phyloP scores from a whole-genome alignment of 2,797 vertebrate genomes.

The Pangasius mekongensis region DNA sequence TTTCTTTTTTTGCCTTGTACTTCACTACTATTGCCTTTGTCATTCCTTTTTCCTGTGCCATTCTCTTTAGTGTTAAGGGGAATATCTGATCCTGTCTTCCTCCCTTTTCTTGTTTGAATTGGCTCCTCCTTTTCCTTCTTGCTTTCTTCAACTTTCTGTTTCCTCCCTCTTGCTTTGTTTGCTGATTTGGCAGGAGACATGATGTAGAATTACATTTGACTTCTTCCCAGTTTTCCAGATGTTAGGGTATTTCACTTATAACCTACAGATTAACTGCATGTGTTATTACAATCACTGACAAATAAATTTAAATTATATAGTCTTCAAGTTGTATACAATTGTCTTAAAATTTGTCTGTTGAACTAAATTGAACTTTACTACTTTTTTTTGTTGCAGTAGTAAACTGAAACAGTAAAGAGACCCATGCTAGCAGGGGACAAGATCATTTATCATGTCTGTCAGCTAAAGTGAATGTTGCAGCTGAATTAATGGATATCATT shows the following conservation, averaged over 20 bases:
- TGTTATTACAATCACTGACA: not conserved
- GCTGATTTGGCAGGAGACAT: slow-evolving; percentile 68
- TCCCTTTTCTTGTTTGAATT: slow-evolving; percentile 53
- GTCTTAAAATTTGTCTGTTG: not conserved
- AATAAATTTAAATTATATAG: not conserved
- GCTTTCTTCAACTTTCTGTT: slow-evolving; percentile 53
- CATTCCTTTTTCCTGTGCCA: slow-evolving; percentile 33
- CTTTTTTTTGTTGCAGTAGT: slow-evolving; percentile 4
- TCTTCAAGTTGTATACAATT: not conserved
- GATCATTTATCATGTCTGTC: slow-evolving; percentile 54
- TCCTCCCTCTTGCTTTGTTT: slow-evolving; percentile 51
- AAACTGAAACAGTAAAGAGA: slow-evolving; percentile 25
- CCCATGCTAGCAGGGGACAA: slow-evolving; percentile 33
- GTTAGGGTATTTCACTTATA: slow-evolving; percentile 50
- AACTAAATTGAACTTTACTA: not conserved
- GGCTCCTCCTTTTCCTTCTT: slow-evolving; percentile 54
- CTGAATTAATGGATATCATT: slow-evolving; percentile 58
- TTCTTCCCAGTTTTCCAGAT: slow-evolving; percentile 23
- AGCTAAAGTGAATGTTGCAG: slow-evolving; percentile 58
- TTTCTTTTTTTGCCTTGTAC: slow-evolving; percentile 44
- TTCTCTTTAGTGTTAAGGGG: slow-evolving; percentile 46
- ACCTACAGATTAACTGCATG: slow-evolving; percentile 43
- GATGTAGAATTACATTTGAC: slow-evolving; percentile 19
- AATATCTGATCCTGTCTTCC: slow-evolving; percentile 46
- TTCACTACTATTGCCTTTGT: slow-evolving; percentile 44